These are phyloP conservation scores for Nebria ingens DNA, from an alignment of 1,140 invertebrate species.

Conservation along the genomic window DNA sequence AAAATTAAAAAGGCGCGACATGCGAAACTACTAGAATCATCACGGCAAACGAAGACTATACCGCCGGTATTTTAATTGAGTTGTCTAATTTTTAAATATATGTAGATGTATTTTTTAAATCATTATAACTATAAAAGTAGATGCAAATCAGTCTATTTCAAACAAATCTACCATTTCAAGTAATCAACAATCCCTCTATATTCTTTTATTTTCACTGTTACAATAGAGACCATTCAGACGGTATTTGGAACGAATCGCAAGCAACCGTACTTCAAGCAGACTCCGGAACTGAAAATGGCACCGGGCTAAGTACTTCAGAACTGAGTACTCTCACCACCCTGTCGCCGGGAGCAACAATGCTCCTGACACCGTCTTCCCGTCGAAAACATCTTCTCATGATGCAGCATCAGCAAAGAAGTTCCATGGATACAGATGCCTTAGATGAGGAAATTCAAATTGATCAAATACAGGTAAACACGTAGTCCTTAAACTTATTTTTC, in stretches of 20 bases:
- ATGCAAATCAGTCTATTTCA: too few species aligned
- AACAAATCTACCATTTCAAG: too few species aligned
- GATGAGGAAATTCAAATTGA: constrained; percentile 55
- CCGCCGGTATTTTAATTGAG: too few species aligned
- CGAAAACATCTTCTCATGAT: constrained; percentile 61
- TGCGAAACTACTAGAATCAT: too few species aligned
- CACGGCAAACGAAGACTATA: too few species aligned
- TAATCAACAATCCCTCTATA: too few species aligned
- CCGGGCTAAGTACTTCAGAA: constrained; percentile 47
- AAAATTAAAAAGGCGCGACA: too few species aligned
- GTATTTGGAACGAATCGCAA: constrained; percentile 79
- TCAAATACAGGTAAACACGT: constrained; percentile 30
- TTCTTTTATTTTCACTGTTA: too few species aligned
- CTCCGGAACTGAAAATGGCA: constrained; percentile 52
- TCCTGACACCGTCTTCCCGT: constrained; percentile 63
- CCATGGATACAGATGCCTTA: constrained; percentile 68
- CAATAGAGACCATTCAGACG: constrained; percentile 72
- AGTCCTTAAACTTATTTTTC: not conserved
- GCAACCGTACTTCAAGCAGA: constrained; percentile 69
- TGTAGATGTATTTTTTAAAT: too few species aligned
- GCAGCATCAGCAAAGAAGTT: constrained; percentile 73
- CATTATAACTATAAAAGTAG: too few species aligned
- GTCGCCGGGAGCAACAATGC: constrained; percentile 41
- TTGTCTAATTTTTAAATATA: too few species aligned
- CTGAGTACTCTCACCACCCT: constrained; percentile 43